Percentiles rank a stretch among this genome's conserved stretches.
phyloP scores from a whole-genome alignment of 2,797 vertebrate species.

The Cynodonichthys magdalenae region DNA sequence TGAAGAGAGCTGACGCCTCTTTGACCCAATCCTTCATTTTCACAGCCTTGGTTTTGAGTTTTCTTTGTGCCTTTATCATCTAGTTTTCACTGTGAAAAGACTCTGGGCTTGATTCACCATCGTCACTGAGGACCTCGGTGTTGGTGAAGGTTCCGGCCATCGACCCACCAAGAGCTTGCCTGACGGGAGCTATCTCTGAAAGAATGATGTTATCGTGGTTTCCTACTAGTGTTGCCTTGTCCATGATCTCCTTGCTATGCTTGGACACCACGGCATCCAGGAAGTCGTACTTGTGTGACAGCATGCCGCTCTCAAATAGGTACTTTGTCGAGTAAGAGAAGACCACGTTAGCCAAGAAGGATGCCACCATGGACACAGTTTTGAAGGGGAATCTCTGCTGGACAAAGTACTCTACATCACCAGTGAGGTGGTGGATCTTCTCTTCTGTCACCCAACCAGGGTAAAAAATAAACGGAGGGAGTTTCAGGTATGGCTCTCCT shows the following conservation, averaged over 20 bases:
- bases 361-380: slow-evolving; percentile 90
- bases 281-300: slow-evolving; percentile 93
- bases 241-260: slow-evolving; percentile 96
- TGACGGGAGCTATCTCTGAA: slow-evolving; percentile 92
- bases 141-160: slow-evolving; percentile 91
- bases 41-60: slow-evolving; percentile 35
- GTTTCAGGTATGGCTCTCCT: slow-evolving; percentile 92
- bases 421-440: slow-evolving; percentile 75
- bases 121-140: slow-evolving; percentile 86
- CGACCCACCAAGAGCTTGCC: slow-evolving; percentile 80
- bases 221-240: slow-evolving; percentile 92
- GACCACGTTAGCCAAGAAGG: slow-evolving; percentile 87
- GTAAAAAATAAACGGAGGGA: slow-evolving; percentile 93
- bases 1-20: slow-evolving; percentile 49
- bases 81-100: slow-evolving; percentile 84
- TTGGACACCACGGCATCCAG: slow-evolving; percentile 93
- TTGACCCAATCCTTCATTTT: slow-evolving; percentile 55
- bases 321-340: slow-evolving; percentile 93
- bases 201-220: slow-evolving; percentile 91
- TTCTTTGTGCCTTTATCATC: slow-evolving; percentile 55
- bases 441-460: slow-evolving; percentile 88
- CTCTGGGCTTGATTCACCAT: slow-evolving; percentile 86
- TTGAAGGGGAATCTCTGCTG: slow-evolving; percentile 95
- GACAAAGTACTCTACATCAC: slow-evolving; percentile 80
- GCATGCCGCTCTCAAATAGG: slow-evolving; percentile 92